A percentile compares a stretch with the other conserved stretches of the same genome.
Evolutionary conservation across 2,888 invertebrate genomes (phyloP).

Genomic region (Palloptera scutellata): DNA sequence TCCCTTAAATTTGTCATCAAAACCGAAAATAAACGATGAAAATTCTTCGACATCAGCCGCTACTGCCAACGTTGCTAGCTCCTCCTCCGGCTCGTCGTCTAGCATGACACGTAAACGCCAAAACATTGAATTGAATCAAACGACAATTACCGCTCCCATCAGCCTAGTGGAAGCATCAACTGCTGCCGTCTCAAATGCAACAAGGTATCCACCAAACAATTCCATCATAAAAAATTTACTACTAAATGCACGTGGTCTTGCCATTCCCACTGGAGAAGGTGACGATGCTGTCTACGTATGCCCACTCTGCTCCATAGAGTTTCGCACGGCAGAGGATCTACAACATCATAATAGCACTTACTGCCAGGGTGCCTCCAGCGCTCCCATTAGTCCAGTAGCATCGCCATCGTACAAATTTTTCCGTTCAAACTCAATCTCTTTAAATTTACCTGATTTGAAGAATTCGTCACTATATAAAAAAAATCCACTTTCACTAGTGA

Average conservation of each 20-base stretch:
- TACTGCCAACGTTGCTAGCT: background rate
- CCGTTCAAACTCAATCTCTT: constrained; percentile 70
- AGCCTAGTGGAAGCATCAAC: constrained; percentile 10
- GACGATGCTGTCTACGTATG: constrained; percentile 74
- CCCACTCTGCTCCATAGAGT: constrained; percentile 79
- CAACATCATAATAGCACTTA: constrained; percentile 82
- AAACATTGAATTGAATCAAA: background rate
- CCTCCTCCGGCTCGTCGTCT: no score
- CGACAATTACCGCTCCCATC: background rate
- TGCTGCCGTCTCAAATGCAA: constrained; percentile 18
- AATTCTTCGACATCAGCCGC: background rate
- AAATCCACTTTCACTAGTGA: constrained; percentile 57
- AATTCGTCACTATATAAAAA: constrained; percentile 63
- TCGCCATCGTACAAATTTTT: constrained; percentile 65
- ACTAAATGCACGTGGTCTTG: constrained; percentile 71
- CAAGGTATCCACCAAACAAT: constrained; percentile 68
- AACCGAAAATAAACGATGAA: constrained; percentile 39
- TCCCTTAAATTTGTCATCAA: constrained; percentile 54
- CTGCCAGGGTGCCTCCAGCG: constrained; percentile 73
- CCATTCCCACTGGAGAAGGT: constrained; percentile 68
- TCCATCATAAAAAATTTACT: constrained; percentile 81
- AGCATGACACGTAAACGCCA: no score
- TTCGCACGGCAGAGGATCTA: constrained; percentile 81
- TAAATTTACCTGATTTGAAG: constrained; percentile 68
- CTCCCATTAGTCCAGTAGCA: constrained; percentile 61